Percentiles rank a stretch among this genome's conserved stretches.
phyloP scores from a whole-genome alignment of 2,113 vertebrate species.

The Alethe diademata region DNA sequence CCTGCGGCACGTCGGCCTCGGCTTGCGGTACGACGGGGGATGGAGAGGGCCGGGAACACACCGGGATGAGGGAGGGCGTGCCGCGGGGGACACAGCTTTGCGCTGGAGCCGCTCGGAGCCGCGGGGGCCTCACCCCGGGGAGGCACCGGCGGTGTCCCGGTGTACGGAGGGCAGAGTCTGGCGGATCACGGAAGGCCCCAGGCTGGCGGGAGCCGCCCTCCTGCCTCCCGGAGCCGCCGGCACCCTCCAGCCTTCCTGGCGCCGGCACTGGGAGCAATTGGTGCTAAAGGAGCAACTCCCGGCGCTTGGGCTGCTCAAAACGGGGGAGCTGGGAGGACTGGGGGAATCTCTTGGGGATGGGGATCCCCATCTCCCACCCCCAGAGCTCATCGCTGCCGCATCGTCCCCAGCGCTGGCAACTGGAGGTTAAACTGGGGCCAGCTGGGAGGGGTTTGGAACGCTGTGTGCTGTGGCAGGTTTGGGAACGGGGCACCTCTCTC shows the following conservation, averaged over 20 bases:
- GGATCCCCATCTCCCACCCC: accelerated
- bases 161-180: background rate
- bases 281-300: background rate
- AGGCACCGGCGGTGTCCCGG: background rate
- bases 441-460: background rate
- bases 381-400: background rate
- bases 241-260: background rate
- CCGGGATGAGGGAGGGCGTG: background rate
- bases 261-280: background rate
- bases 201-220: background rate
- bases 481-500: background rate
- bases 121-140: too few species aligned
- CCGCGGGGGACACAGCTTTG: background rate
- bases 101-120: too few species aligned
- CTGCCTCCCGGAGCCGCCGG: background rate
- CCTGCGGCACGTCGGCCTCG: constrained; percentile 83
- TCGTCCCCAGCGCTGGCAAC: background rate
- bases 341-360: too few species aligned
- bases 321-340: background rate
- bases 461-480: background rate
- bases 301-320: background rate
- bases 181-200: background rate
- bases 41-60: background rate
- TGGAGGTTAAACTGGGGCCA: background rate
- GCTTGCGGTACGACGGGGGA: constrained; percentile 78